These are phyloP conservation scores for Petaurus breviceps DNA, from an alignment of 2,113 vertebrate genomes.

Conservation along the genomic window DNA sequence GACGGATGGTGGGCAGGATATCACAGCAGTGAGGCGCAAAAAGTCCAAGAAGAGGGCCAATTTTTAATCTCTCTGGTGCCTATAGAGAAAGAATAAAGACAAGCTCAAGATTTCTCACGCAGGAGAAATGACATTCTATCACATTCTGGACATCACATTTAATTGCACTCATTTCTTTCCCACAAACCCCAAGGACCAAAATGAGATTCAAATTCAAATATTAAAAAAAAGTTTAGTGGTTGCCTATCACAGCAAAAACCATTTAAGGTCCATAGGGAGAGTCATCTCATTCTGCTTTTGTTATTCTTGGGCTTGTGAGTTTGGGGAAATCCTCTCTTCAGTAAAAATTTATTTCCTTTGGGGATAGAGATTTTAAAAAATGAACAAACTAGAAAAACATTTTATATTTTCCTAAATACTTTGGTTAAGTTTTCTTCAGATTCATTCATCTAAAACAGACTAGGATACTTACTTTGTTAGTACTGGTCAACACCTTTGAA, in stretches of 20 bases:
- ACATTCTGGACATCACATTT: background rate
- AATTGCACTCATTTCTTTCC: background rate
- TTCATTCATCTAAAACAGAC: background rate
- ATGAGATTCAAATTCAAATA: background rate
- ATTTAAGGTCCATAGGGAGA: background rate
- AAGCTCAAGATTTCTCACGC: background rate
- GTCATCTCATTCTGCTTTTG: no score
- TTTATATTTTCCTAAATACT: background rate
- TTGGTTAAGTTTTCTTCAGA: background rate
- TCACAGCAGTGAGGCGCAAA: slow-evolving; percentile 74
- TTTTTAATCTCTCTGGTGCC: slow-evolving; percentile 70
- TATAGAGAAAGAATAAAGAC: slow-evolving; percentile 43
- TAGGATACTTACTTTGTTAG: slow-evolving; percentile 22
- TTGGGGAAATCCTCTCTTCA: background rate
- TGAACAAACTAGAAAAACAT: background rate
- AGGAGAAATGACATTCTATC: background rate
- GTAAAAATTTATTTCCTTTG: background rate
- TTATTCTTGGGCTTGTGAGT: background rate
- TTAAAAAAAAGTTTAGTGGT: background rate
- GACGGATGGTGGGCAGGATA: slow-evolving; percentile 65
- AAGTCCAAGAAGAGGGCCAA: slow-evolving; percentile 68
- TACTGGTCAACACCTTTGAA: slow-evolving; percentile 39
- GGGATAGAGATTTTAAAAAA: background rate
- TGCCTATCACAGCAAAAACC: background rate
- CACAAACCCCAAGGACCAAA: slow-evolving; percentile 6